Conservation (phyloP, 53 echinoderm and acorn worm genomes). For the Pentamera pediparva region DNA sequence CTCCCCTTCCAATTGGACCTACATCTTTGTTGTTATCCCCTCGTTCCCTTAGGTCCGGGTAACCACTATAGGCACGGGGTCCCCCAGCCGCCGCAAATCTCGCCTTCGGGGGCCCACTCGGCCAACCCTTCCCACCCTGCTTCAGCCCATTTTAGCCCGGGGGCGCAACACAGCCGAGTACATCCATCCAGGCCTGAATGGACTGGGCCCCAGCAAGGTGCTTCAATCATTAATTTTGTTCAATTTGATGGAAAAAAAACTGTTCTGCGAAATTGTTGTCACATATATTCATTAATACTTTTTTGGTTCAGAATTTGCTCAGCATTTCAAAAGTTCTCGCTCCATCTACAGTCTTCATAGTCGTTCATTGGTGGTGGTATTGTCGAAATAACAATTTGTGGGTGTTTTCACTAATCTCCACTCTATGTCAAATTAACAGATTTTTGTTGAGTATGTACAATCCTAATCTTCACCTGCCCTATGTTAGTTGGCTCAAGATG, state of each 20-base stretch:
- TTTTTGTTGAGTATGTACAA: too few relatives aligned
- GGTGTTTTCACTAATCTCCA: too few relatives aligned
- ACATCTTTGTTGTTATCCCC: slow-evolving; percentile 19
- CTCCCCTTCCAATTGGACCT: background rate
- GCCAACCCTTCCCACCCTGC: slow-evolving; percentile 21
- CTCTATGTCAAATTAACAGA: too few relatives aligned
- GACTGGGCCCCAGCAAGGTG: slow-evolving; percentile 61
- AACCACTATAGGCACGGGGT: slow-evolving; percentile 13
- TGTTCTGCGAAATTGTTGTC: too few relatives aligned
- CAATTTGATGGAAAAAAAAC: too few relatives aligned
- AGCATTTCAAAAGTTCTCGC: background rate
- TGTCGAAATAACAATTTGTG: background rate
- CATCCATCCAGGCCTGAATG: slow-evolving; percentile 88
- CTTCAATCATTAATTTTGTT: slow-evolving; percentile 4
- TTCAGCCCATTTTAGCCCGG: slow-evolving; percentile 32
- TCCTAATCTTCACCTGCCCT: too few relatives aligned
- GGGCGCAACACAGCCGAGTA: slow-evolving; percentile 63
- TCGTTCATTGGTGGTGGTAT: background rate
- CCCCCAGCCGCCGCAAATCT: slow-evolving; percentile 25
- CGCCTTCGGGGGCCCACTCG: slow-evolving; percentile 26
- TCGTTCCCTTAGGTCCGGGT: slow-evolving; percentile 25
- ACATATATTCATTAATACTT: background rate
- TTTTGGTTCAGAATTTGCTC: background rate
- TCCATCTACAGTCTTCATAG: background rate
- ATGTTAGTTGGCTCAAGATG: too few relatives aligned